Base-by-base conservation (phyloP, 2,113 vertebrate species). In the Stercorarius parasiticus region DNA sequence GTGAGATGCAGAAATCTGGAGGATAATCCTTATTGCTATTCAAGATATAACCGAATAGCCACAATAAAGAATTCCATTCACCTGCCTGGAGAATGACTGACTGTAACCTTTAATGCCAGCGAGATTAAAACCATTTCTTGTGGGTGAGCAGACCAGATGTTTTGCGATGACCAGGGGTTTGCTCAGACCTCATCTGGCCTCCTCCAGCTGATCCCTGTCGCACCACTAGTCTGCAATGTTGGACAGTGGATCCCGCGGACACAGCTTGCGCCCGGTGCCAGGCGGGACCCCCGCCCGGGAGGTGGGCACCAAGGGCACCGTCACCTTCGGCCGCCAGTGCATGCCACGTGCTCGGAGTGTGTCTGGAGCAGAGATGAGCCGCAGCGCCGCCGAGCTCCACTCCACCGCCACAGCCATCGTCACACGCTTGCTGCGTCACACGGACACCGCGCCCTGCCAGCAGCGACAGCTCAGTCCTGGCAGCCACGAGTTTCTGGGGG, bases 1-100 rank as follows among this genome's bases (percentile, higher is more conserved):
- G 88, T 11, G 77, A 93, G 90, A 74, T 64, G 87, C 88, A 92
- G 87, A 81, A 93, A 91, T 72, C 96, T 86, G 90, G 65, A 96
- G 62, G 80, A 59, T 84, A 95, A 97, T 95, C 92, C 86, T 88
- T 56, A 61, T 25, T 76, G 80, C 80, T 86, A 36, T 88, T 78
- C 56, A 50, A 88, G 83, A 52, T 69, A 47, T 5, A 65, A 78
- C 40, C 9, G 5, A 81, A 94, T 13, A 92, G 59, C 88, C 92
- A 82, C 74, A 83, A 88, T 13, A 88, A 95, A 81, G 67, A 82
- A 88, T 91, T 84, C 94, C 83, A 23, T 55, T 65, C 92, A 97
- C 96, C 91, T 96, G 88, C 77, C 77, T 65, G 88, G 26, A 84
- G 77, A 50, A 59, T 11, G 84, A 67, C 81, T 74, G 74, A 20